These are phyloP conservation scores for Smutsia temminckii DNA, from an alignment of 2,797 vertebrate genomes.

Conservation along the genomic window DNA sequence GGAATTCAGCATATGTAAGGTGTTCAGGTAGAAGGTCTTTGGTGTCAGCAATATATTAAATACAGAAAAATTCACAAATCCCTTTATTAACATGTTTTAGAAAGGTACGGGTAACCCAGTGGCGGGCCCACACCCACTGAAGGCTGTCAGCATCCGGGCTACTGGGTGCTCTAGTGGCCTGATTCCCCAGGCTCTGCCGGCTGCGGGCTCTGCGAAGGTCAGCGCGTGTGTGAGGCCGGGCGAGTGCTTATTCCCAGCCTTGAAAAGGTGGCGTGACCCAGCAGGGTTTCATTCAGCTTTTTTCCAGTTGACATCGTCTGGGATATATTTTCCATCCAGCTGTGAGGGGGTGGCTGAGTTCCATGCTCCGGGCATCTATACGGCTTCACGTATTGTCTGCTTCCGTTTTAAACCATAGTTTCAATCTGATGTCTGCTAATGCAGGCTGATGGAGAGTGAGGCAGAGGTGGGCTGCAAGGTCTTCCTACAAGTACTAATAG, in stretches of 20 bases:
- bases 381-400: conserved; percentile 74
- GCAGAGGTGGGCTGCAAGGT: not conserved
- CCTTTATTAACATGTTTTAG: not conserved
- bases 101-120: not conserved
- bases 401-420: conserved; percentile 68
- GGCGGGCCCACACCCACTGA: not conserved
- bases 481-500: too few species aligned
- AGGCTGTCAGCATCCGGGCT: not conserved
- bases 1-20: not conserved
- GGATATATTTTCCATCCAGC: conserved; percentile 88
- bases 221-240: fast-evolving
- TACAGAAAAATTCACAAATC: not conserved
- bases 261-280: conserved; percentile 88
- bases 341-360: conserved; percentile 91
- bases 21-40: not conserved
- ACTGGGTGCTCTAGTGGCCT: conserved; percentile 55
- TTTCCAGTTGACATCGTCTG: conserved; percentile 88
- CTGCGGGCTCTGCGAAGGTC: conserved; percentile 57
- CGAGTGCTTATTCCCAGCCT: conserved; percentile 77
- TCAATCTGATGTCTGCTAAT: conserved; percentile 68
- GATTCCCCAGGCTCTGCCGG: conserved; percentile 54
- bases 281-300: conserved; percentile 89
- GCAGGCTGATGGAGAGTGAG: not conserved
- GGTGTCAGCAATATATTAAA: not conserved
- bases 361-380: conserved; percentile 91